Evolutionary conservation across 2,113 vertebrate species (phyloP).

Genomic region (Ictalurus furcatus): DNA sequence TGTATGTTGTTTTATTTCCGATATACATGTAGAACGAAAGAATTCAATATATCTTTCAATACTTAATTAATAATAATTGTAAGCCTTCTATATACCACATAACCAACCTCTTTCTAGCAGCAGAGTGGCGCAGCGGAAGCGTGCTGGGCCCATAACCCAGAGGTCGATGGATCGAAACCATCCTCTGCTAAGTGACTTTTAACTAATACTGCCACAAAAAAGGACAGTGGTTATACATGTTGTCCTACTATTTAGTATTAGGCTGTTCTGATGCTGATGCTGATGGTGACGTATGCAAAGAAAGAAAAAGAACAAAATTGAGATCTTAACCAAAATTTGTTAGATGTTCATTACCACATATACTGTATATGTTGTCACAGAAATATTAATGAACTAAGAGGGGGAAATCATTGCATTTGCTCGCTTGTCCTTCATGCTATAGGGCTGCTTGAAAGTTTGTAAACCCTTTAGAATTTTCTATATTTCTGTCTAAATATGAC

Average conservation of each 20-base stretch:
- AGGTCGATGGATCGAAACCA: constrained; percentile 84
- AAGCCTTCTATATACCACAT: too few species aligned
- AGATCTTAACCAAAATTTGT: neutral
- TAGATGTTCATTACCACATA: neutral
- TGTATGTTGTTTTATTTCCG: neutral
- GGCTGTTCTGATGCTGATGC: neutral
- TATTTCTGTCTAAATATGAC: too few species aligned
- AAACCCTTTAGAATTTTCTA: too few species aligned
- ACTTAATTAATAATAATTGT: too few species aligned
- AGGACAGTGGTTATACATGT: too few species aligned
- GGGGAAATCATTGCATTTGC: neutral
- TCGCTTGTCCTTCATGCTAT: neutral
- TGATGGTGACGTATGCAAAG: neutral
- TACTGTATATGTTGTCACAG: neutral
- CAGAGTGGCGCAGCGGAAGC: constrained; percentile 84
- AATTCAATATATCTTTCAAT: too few species aligned
- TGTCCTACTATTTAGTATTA: neutral
- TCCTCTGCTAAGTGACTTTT: constrained; percentile 69
- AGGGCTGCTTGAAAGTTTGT: neutral
- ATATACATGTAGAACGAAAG: neutral
- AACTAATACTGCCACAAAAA: neutral
- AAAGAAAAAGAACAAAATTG: neutral
- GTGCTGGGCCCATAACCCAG: constrained; percentile 85
- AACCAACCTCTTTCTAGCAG: constrained; percentile 2
- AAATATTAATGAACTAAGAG: neutral